phyloP scores from a whole-genome alignment of 2,113 vertebrate species.

The Sorex fumeus region DNA sequence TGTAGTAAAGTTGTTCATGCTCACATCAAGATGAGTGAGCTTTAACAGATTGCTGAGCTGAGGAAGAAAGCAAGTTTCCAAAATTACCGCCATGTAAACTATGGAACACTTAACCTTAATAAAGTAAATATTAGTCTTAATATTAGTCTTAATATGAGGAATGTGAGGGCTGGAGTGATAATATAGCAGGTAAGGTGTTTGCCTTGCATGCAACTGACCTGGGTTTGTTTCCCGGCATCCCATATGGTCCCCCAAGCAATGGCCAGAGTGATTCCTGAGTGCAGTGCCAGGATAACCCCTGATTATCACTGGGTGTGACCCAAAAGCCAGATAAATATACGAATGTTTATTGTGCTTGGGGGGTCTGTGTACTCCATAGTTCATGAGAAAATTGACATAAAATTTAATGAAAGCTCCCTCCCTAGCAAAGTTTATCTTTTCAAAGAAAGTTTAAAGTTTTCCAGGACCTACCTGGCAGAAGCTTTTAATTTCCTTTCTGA shows the following conservation, averaged over 20 bases:
- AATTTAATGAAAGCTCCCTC: background rate
- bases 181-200: too few species aligned
- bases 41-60: constrained; percentile 93
- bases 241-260: too few species aligned
- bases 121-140: too few species aligned
- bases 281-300: too few species aligned
- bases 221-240: too few species aligned
- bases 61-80: constrained; percentile 65
- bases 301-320: too few species aligned
- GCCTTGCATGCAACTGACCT: too few species aligned
- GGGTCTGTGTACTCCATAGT: background rate
- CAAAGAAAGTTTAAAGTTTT: background rate
- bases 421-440: background rate
- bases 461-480: background rate
- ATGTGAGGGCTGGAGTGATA: too few species aligned
- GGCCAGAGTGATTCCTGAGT: too few species aligned
- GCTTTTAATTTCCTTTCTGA: background rate
- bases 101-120: too few species aligned
- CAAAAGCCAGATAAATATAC: too few species aligned
- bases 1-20: constrained; percentile 94
- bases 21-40: constrained; percentile 95
- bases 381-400: background rate
- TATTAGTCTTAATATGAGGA: too few species aligned
- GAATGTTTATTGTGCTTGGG: background rate
- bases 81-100: background rate